Evolutionary conservation across 2,113 vertebrate genomes (phyloP).

Genomic region (Nothoprocta pentlandii): DNA sequence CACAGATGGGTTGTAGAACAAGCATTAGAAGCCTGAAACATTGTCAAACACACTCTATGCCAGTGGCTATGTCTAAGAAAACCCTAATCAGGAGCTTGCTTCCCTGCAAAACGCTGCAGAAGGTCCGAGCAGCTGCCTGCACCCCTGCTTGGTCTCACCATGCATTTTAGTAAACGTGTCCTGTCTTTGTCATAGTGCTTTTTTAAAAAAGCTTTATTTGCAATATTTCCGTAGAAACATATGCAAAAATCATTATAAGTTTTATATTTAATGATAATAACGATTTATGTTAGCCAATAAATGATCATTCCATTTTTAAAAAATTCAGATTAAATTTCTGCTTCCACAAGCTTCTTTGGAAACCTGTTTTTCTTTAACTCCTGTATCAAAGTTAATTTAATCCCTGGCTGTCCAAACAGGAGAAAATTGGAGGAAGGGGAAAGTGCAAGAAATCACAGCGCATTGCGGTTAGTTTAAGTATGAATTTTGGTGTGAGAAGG

Average conservation of each 20-base stretch:
- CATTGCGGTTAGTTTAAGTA: not conserved
- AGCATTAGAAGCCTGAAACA: not conserved
- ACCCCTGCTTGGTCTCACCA: not conserved
- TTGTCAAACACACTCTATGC: not conserved
- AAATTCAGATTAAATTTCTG: not conserved
- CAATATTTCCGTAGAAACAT: not conserved
- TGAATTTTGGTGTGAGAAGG: not conserved
- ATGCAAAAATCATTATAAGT: not conserved
- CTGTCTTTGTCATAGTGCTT: not conserved
- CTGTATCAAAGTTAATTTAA: not conserved
- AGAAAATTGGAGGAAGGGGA: fast-evolving
- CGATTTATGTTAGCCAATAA: not conserved
- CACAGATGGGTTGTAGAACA: not conserved
- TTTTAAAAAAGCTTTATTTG: not conserved
- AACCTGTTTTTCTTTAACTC: not conserved
- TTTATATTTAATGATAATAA: not conserved
- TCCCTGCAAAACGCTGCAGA: not conserved
- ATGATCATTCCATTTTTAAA: not conserved
- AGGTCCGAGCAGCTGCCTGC: not conserved
- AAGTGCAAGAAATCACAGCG: not conserved
- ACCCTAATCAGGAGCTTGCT: not conserved
- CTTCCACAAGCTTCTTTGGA: not conserved
- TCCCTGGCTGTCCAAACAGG: not conserved
- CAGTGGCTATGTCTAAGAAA: conserved; percentile 6
- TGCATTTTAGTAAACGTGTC: not conserved